Base-by-base conservation (phyloP, 2,797 vertebrate species). In the Molossus alvarezi region DNA sequence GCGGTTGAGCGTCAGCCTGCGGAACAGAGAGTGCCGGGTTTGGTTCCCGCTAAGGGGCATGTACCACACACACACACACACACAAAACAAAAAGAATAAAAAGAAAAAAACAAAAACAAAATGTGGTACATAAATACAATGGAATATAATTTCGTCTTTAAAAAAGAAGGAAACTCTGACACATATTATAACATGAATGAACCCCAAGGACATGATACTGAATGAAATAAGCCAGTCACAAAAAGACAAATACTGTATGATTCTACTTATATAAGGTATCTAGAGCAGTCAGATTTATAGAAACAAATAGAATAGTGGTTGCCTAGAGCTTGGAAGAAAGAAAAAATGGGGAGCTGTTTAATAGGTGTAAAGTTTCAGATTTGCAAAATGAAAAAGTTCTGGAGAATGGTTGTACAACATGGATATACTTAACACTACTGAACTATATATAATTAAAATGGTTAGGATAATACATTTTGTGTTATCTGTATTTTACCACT, bases 81-180 rank as follows among this genome's bases (percentile, higher is more conserved):
- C n/a, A n/a, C n/a, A 33, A 33, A 33, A 33, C 33, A 33, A 33
- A 33, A 33, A 33, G 33, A 33, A 33, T 2, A 33, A 33, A 33
- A 33, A 33, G 33, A 33, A 33, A 33, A 33, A 33, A 33, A 33
- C 33, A 33, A 51, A 83, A 91, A 84, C 33, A 83, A 94, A 91
- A 92, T 84, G 71, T 45, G 55, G 9, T 14, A 86, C 18, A 62
- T 71, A 85, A 33, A 91, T 58, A 89, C 3, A 20, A 41, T n/a
- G 7, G 41, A 85, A 58, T 92, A 91, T 75, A n/a, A 94, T 55
- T 55, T 15, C 21, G 21, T 76, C 9, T 86, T 85, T 1, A 90
- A 88, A 88, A 95, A 69, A 64, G 23, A 92, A 89, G 21, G 45
- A 88, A 93, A 83, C 14, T 69, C 18, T 45, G 53, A 87, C 6